Evolutionary conservation across 92 coral and sea anemone genomes (phyloP).

Genomic region (Anthopleura xanthogrammica): DNA sequence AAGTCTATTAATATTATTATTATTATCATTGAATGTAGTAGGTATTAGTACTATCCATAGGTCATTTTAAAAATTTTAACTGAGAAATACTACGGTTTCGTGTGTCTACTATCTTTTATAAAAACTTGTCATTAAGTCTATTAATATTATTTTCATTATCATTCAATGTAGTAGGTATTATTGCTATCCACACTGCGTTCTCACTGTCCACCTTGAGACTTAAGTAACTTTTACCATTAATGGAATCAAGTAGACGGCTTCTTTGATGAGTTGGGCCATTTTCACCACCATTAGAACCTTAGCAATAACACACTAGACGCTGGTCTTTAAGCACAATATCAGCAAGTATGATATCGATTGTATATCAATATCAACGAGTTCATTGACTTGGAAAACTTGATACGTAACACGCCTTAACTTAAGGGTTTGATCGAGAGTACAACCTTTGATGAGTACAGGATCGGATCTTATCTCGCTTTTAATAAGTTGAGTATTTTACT

Average conservation of each 20-base stretch:
- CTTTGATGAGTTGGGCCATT: neutral
- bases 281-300: neutral
- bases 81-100: neutral
- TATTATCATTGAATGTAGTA: neutral
- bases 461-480: neutral
- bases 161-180: neutral
- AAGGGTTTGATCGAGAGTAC: slow-evolving; percentile 2
- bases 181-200: neutral
- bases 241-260: slow-evolving; percentile 3
- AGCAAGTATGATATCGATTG: neutral
- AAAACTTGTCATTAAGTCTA: neutral
- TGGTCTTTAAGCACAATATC: neutral
- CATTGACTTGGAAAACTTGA: neutral
- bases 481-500: neutral
- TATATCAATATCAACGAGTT: neutral
- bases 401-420: neutral
- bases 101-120: neutral
- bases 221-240: neutral
- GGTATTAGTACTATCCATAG: neutral
- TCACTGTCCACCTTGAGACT: neutral
- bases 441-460: neutral
- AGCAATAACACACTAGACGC: neutral
- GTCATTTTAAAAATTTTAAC: too few relatives aligned
- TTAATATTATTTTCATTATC: neutral
- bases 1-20: neutral